These are phyloP conservation scores for Leiothrix lutea DNA, from an alignment of 2,113 vertebrate species.

Conservation along the genomic window DNA sequence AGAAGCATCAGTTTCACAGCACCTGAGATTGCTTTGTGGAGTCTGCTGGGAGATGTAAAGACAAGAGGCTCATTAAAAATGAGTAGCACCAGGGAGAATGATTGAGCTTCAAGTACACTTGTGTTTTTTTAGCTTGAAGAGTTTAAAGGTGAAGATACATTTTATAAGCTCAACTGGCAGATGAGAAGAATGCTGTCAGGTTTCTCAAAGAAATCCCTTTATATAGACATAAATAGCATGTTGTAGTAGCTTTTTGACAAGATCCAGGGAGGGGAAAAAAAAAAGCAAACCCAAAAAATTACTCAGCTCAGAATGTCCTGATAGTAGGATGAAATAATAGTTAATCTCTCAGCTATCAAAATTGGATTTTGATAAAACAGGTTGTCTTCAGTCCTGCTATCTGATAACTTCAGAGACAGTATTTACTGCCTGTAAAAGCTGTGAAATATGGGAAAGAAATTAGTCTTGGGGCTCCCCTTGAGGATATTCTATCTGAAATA, in stretches of 20 bases:
- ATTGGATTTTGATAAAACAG: neutral
- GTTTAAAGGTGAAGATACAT: constrained; percentile 67
- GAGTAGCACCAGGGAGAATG: constrained; percentile 70
- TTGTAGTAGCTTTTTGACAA: neutral
- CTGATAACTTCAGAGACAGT: neutral
- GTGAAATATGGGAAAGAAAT: neutral
- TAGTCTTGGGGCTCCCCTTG: neutral
- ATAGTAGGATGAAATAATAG: neutral
- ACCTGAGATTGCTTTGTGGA: constrained; percentile 82
- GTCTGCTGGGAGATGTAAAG: constrained; percentile 67
- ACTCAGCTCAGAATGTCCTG: neutral
- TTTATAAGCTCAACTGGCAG: constrained; percentile 75
- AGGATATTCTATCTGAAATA: neutral
- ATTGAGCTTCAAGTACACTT: constrained; percentile 71
- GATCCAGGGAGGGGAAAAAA: neutral
- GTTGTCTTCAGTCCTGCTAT: neutral
- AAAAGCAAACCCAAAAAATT: neutral
- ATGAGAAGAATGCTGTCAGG: constrained; percentile 56
- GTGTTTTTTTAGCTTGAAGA: constrained; percentile 69
- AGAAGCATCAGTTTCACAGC: constrained; percentile 80
- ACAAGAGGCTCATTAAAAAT: constrained; percentile 80
- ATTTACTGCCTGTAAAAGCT: neutral
- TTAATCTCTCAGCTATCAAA: neutral
- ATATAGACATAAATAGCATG: neutral
- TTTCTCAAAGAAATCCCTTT: constrained; percentile 32